These are phyloP conservation scores for Upupa epops DNA, from an alignment of 2,113 vertebrate genomes.

Conservation along the genomic window DNA sequence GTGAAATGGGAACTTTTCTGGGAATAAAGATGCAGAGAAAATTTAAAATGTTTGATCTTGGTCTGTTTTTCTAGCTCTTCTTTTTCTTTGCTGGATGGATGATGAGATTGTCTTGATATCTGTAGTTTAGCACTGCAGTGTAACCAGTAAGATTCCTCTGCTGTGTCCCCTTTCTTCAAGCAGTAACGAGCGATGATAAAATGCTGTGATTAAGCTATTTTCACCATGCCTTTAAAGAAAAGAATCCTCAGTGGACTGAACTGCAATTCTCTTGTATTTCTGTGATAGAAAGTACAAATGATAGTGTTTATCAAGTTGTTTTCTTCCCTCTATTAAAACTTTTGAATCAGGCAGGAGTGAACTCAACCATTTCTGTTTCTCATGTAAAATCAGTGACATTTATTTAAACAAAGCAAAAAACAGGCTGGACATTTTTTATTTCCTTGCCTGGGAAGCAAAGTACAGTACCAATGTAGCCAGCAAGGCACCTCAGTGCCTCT, in stretches of 20 bases:
- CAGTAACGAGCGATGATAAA: not conserved
- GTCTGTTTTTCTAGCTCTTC: not conserved
- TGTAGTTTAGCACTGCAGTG: not conserved
- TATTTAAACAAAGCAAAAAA: not conserved
- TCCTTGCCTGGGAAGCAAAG: not conserved
- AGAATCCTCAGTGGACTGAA: not conserved
- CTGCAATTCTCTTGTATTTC: not conserved
- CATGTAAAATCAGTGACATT: not conserved
- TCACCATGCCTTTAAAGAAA: not conserved
- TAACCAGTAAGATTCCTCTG: not conserved
- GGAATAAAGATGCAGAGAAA: not conserved
- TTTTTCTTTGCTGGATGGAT: not conserved
- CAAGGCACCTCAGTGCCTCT: not conserved
- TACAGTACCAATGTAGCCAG: not conserved
- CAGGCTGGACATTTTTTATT: not conserved
- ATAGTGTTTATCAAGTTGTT: not conserved
- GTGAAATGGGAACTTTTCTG: not conserved
- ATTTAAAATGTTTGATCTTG: not conserved
- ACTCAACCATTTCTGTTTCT: not conserved
- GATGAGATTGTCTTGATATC: not conserved
- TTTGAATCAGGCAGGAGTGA: not conserved
- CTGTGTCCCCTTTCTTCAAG: not conserved
- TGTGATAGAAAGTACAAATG: not conserved
- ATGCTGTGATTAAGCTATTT: not conserved
- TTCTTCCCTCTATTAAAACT: not conserved